Conservation (phyloP, 2,113 vertebrate species). For the Corythaeola cristata region DNA sequence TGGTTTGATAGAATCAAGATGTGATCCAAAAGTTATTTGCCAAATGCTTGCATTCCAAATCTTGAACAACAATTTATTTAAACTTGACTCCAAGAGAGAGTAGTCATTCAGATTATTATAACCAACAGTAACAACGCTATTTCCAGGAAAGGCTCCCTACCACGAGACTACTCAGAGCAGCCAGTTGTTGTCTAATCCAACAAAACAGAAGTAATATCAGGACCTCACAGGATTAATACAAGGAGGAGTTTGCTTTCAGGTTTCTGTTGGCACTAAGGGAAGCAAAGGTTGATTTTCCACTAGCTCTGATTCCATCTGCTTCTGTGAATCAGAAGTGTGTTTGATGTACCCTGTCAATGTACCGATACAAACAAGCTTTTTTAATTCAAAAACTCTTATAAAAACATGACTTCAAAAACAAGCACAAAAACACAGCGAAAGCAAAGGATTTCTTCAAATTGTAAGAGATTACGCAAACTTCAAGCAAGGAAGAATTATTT, state of each 20-base stretch:
- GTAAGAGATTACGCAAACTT: not conserved
- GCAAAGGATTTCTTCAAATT: not conserved
- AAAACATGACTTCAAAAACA: not conserved
- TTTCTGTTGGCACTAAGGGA: not conserved
- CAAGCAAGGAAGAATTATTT: not conserved
- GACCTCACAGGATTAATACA: not conserved
- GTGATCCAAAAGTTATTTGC: not conserved
- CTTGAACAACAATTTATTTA: not conserved
- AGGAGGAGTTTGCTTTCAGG: not conserved
- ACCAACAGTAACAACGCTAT: not conserved
- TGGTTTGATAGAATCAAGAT: not conserved
- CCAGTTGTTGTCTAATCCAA: not conserved
- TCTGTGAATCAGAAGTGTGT: not conserved
- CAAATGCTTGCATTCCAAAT: not conserved
- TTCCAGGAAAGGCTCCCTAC: not conserved
- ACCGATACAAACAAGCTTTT: not conserved
- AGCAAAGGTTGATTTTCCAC: not conserved
- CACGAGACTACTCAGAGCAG: not conserved
- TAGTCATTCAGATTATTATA: not conserved
- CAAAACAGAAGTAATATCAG: not conserved
- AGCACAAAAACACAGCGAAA: not conserved
- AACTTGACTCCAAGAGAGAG: not conserved
- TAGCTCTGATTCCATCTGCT: not conserved
- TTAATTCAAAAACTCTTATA: not conserved
- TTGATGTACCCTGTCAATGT: not conserved